phyloP scores from a whole-genome alignment of 2,113 vertebrate genomes.

The Leptodactylus fuscus region DNA sequence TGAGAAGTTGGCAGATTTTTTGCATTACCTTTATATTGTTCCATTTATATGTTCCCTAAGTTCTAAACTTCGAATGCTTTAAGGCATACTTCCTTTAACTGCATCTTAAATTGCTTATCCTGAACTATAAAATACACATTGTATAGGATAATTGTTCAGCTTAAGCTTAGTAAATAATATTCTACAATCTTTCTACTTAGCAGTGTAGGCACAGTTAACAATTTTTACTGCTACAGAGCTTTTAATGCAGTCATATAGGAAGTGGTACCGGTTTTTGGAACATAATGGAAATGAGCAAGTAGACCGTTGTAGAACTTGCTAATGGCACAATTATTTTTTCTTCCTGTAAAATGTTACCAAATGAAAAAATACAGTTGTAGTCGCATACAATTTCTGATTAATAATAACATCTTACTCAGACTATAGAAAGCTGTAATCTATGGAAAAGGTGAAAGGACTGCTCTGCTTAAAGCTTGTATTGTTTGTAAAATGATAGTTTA shows the following conservation, averaged over 20 bases:
- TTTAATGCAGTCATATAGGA: constrained; percentile 33
- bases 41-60: constrained; percentile 34
- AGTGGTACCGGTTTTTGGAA: constrained; percentile 22
- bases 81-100: constrained; percentile 39
- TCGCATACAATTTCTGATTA: neutral
- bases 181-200: constrained; percentile 36
- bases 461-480: neutral
- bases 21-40: constrained; percentile 26
- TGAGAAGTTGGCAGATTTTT: constrained; percentile 4
- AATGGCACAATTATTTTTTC: constrained; percentile 45
- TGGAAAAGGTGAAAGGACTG: neutral
- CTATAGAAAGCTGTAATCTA: constrained; percentile 19
- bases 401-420: constrained; percentile 21
- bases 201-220: constrained; percentile 23
- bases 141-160: constrained; percentile 48
- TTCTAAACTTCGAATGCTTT: constrained; percentile 45
- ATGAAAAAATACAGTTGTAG: neutral
- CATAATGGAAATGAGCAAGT: constrained; percentile 41
- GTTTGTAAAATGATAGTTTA: neutral
- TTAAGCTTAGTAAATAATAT: constrained; percentile 54
- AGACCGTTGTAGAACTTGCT: constrained; percentile 26
- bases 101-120: constrained; percentile 41
- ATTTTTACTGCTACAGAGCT: constrained; percentile 34
- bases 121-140: constrained; percentile 46
- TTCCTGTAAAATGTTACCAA: constrained; percentile 30